A percentile compares a stretch with the other conserved stretches of the same genome.
These are phyloP conservation scores for Tragelaphus oryx DNA, from an alignment of 2,797 vertebrate species.

Conservation along the genomic window DNA sequence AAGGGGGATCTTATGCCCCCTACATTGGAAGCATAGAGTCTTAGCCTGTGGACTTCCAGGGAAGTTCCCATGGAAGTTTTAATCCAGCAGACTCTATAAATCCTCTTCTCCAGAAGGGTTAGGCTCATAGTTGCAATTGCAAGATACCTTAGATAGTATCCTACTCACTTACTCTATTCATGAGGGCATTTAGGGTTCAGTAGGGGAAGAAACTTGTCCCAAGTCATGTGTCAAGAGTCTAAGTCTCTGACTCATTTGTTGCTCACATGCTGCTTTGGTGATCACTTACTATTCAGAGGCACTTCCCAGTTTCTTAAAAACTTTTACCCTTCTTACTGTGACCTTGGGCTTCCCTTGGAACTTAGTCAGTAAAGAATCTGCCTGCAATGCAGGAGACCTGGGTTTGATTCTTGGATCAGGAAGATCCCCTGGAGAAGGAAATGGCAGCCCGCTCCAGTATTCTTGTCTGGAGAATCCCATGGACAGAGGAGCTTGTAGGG, in stretches of 20 bases:
- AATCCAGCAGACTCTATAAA: background rate
- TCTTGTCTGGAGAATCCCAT: background rate
- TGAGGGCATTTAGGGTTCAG: background rate
- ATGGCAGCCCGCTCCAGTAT: background rate
- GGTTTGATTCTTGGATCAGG: background rate
- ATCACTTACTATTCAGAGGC: background rate
- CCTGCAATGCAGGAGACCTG: background rate
- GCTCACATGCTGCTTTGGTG: background rate
- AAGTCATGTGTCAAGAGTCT: background rate
- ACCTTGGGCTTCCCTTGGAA: background rate
- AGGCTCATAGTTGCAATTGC: background rate
- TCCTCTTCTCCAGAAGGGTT: background rate
- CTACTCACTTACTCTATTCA: background rate
- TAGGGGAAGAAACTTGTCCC: background rate
- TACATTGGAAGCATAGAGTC: background rate
- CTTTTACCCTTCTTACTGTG: background rate
- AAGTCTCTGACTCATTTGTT: background rate
- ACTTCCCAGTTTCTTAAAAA: background rate
- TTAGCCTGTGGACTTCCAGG: background rate
- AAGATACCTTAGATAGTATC: background rate
- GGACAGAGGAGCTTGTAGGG: background rate
- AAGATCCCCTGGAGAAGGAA: background rate
- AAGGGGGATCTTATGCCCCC: background rate
- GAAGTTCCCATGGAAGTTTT: background rate
- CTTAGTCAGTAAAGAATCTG: background rate